Percentiles rank a stretch among this genome's conserved stretches.
phyloP scores from a whole-genome alignment of 2,797 vertebrate species.

The Rousettus madagascariensis region DNA sequence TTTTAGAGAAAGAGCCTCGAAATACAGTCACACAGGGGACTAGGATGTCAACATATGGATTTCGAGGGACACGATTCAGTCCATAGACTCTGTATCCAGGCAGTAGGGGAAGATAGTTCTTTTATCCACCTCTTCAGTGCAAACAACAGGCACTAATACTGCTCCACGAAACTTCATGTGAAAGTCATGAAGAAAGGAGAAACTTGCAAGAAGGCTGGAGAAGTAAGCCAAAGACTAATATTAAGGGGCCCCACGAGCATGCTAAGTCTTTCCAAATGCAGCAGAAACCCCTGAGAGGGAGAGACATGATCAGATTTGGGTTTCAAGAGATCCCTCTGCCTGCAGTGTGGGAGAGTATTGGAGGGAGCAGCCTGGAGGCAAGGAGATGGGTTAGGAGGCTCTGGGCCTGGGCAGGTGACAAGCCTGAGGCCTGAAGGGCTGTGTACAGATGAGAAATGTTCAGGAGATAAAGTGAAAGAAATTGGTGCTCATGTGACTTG shows the following conservation, averaged over 20 bases:
- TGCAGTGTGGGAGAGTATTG: neutral
- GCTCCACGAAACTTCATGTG: neutral
- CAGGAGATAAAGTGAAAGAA: constrained; percentile 26
- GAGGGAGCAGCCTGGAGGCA: neutral
- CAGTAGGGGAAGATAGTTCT: neutral
- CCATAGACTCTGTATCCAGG: neutral
- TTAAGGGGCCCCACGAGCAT: neutral
- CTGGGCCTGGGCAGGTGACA: neutral
- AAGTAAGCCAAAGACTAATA: neutral
- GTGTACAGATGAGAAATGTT: neutral
- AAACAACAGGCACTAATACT: neutral
- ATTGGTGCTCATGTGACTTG: neutral
- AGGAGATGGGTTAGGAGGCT: neutral
- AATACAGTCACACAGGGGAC: neutral
- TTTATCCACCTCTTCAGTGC: neutral
- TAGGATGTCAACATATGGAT: neutral
- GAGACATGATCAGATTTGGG: neutral
- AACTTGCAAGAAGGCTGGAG: neutral
- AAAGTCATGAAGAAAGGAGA: neutral
- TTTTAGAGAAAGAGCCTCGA: neutral
- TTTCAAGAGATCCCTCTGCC: neutral
- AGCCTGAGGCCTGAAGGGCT: neutral
- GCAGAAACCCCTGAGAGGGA: neutral
- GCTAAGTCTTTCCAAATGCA: neutral
- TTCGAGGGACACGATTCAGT: neutral